Percentiles rank a stretch among this genome's conserved stretches.
These are phyloP conservation scores for Vultur gryphus DNA, from an alignment of 2,797 vertebrate genomes.

Conservation along the genomic window DNA sequence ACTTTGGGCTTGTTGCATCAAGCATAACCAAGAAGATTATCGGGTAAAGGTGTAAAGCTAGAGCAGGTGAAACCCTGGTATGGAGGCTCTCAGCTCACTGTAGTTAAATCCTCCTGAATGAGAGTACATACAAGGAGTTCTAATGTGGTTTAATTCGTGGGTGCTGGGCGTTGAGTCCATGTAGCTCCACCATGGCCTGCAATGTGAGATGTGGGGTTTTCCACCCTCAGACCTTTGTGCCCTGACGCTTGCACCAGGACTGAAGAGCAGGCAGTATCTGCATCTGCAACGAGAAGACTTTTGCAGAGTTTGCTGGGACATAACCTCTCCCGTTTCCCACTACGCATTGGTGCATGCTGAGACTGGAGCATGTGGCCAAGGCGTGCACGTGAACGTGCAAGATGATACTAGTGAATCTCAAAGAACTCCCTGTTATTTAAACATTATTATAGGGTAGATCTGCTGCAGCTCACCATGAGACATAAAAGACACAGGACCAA, in stretches of 20 bases:
- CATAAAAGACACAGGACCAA: not conserved
- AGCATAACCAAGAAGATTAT: not conserved
- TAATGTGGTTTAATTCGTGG: not conserved
- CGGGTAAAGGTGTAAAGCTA: not conserved
- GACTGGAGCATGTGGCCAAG: rapidly evolving
- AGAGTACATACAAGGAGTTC: not conserved
- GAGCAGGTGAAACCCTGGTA: not conserved
- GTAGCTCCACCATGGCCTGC: not conserved
- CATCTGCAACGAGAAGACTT: rapidly evolving
- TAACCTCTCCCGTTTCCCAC: rapidly evolving
- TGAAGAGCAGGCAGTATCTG: not conserved
- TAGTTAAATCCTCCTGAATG: not conserved
- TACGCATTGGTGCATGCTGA: not conserved
- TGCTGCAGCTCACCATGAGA: not conserved
- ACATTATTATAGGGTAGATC: not conserved
- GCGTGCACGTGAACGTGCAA: rapidly evolving
- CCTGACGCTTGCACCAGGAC: not conserved
- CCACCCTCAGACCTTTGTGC: not conserved
- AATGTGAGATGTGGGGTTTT: not conserved
- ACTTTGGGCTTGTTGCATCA: not conserved
- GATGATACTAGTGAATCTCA: not conserved
- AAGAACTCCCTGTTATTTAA: not conserved
- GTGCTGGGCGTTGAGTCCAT: rapidly evolving
- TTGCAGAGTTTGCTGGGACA: not conserved
- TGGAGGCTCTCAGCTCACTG: not conserved